Base-by-base conservation (phyloP, 2,888 invertebrate genomes). In the Listrodromus nycthemerus region DNA sequence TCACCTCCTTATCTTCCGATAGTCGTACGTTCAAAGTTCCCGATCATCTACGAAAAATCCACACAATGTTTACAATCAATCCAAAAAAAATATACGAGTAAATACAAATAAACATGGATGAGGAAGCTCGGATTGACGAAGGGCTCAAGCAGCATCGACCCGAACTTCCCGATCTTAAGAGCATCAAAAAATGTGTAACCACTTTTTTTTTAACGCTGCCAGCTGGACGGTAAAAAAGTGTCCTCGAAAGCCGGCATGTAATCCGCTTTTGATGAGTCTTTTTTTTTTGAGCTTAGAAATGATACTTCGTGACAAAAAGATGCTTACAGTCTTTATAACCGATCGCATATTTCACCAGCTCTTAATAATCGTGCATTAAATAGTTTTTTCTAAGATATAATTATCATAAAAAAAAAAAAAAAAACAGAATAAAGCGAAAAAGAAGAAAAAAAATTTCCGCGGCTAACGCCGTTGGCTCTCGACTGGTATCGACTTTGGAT, bases 381-480 rank as follows among this genome's bases (percentile, higher is more conserved):
- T 16, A 45, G 13, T 45, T 52, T 50, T 27, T 24, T 21, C 24
- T 24, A 24, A 21, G 24, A 10, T 24, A 24, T 2, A 67, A 74
- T 55, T 13, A 55, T 21, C 19, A 33, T 45, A 27, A 41, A 41
- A 67, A 45, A 61, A 61, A 63, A 50, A 55, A 10, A 24, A 45
- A 21, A 69, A 48, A 41, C 48, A 30, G 61, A 58, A 76, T 66
- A 75, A 83, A 83, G 80, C 76, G 80, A 80, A 58, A 4, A 13
- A 10, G 13, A 52, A 2, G 5, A 0, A 5, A 33, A 10, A 37
- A 1, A 33, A 61, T 16, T 6, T 27, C 27, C 4, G 30, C 4
- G 16, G 2, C 61, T 2, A 61, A 1, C 58, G 8, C 13, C 30
- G n/a, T 61, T 61, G 61, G n/a, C 16, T 61, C 30, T 61, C 61